A percentile compares a stretch with the other conserved stretches of the same genome.
phyloP scores from a whole-genome alignment of 2,888 invertebrate genomes.

The Lacanobia oleracea region DNA sequence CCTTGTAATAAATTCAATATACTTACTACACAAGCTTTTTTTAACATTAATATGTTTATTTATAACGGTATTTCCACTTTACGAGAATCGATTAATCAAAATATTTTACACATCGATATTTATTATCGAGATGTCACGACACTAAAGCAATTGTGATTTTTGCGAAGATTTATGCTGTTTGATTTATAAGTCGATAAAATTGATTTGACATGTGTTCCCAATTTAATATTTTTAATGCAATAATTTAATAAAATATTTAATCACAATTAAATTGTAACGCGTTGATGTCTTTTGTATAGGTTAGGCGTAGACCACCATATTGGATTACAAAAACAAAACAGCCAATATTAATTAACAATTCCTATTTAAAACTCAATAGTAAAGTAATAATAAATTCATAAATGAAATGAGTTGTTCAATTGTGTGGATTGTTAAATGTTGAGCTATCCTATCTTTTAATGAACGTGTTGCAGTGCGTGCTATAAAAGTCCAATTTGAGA shows the following conservation, averaged over 20 bases:
- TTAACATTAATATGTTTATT: conserved; percentile 61
- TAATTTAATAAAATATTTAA: conserved; percentile 21
- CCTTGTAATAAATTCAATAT: conserved; percentile 79
- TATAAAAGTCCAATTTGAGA: conserved; percentile 51
- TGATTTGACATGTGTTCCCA: conserved; percentile 46
- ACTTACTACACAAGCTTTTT: conserved; percentile 52
- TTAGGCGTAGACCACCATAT: conserved; percentile 19
- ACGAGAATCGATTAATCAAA: conserved; percentile 61
- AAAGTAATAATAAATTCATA: conserved; percentile 14
- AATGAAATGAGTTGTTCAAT: conserved; percentile 25
- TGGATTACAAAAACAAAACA: not conserved
- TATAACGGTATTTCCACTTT: conserved; percentile 55
- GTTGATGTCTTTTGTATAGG: conserved; percentile 86
- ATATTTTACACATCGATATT: conserved; percentile 60
- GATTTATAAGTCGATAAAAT: conserved; percentile 54
- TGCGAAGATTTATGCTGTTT: conserved; percentile 54
- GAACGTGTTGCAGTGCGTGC: conserved; percentile 29
- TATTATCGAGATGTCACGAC: conserved; percentile 55
- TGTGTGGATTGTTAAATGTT: conserved; percentile 21
- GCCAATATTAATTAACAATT: not conserved
- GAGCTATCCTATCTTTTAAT: conserved; percentile 42
- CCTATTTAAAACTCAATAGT: not conserved
- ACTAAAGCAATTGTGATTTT: conserved; percentile 58
- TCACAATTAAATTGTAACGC: conserved; percentile 65
- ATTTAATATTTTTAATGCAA: conserved; percentile 35